Evolutionary conservation across 2,797 vertebrate genomes (phyloP), one percentile per base, ranked within the genome.

Genomic region (Fringilla coelebs): DNA sequence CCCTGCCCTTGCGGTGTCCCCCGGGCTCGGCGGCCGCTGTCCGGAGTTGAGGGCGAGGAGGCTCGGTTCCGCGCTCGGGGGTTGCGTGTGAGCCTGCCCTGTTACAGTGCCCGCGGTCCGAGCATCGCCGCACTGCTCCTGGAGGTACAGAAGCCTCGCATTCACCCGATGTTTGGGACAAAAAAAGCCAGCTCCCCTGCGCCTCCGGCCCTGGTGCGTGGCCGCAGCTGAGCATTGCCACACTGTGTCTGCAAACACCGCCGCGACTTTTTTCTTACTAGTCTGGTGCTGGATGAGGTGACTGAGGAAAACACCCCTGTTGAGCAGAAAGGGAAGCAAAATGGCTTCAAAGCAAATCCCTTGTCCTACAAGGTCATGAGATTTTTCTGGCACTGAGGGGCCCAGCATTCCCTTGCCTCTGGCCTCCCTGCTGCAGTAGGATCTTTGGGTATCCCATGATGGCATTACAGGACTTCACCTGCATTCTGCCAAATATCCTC

Each of bases 181-280:
- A 34, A 38, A 9, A 58, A 2, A 17, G 28, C 20, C 24, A 7
- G 5, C 8, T 13, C 0, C 24, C 10, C 16, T 17, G 15, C 3
- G 13, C 26, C 0, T 11, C 17, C 0, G 13, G 7, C 17, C 26
- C 0, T 7, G 1, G 43, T 6, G 52, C 36, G 36, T 12, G 36
- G 2, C 28, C 5, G 21, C 31, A 6, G 43, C 78, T 6, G 16
- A 13, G 9, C 31, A 1, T 13, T 6, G 8, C 31, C 45, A 2
- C 36, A 0, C 3, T 24, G 36, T 12, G 6, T 8, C 52, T 17
- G 41, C 4, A 1, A 26, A 5, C 34, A 1, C 32, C 13, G 41
- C n/a, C 3, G 31, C 6, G 2, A 6, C 28, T 60, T 26, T 28
- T 24, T 20, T 8, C 8, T 65, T 22, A 0, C 10, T 41, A 1